Conservation (phyloP, 1,140 invertebrate species). For the Aradophagus sp. region DNA sequence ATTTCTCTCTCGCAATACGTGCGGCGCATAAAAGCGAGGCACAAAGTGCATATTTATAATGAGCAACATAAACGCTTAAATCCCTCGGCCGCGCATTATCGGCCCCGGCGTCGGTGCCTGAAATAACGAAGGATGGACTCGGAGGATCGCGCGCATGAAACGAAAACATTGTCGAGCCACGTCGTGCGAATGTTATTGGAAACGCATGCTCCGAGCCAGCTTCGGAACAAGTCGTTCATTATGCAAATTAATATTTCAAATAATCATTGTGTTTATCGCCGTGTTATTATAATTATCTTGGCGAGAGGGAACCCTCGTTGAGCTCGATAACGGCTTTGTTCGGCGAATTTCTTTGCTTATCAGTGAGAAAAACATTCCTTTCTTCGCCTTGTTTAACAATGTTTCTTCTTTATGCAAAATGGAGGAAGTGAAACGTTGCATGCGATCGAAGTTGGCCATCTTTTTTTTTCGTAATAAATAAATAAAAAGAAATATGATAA, state of each 20-base stretch:
- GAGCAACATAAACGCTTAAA: constrained; percentile 59
- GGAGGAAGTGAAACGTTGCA: too few relatives aligned
- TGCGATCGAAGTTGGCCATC: too few relatives aligned
- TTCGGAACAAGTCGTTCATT: constrained; percentile 38
- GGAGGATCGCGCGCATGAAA: constrained; percentile 40
- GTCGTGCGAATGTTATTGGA: constrained; percentile 37
- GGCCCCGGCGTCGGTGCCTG: constrained; percentile 49
- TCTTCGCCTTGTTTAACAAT: too few relatives aligned
- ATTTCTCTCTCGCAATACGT: not conserved
- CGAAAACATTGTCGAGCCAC: constrained; percentile 45
- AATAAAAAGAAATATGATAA: not conserved
- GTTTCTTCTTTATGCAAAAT: too few relatives aligned
- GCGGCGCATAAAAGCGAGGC: constrained; percentile 31
- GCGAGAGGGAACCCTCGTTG: too few relatives aligned
- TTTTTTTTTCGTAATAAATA: too few relatives aligned
- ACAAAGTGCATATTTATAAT: constrained; percentile 56
- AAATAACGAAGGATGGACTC: constrained; percentile 56
- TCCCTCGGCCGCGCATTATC: constrained; percentile 56
- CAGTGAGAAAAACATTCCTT: too few relatives aligned
- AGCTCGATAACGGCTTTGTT: too few relatives aligned
- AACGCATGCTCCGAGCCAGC: constrained; percentile 30
- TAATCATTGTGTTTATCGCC: constrained; percentile 17
- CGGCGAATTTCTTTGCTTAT: too few relatives aligned
- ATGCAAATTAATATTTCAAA: constrained; percentile 42
- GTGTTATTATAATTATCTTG: too few relatives aligned